These are phyloP conservation scores for Gerris lacustris DNA, from an alignment of 2,888 invertebrate species.

Conservation along the genomic window DNA sequence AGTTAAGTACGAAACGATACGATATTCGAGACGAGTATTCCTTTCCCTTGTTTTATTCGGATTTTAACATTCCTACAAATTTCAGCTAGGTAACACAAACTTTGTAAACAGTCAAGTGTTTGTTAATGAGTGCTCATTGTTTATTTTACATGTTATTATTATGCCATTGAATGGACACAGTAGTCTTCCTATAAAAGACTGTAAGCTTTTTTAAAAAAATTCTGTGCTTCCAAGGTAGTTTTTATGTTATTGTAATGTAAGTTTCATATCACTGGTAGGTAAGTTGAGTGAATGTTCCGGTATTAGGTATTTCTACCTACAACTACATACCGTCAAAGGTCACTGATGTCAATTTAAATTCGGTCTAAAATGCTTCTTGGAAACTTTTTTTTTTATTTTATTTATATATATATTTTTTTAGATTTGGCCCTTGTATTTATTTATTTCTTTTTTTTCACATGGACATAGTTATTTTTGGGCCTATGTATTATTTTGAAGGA, in stretches of 20 bases:
- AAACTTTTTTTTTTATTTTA: not conserved
- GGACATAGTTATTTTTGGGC: not conserved
- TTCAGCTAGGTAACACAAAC: too few relatives aligned
- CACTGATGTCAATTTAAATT: not conserved
- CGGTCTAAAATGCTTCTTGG: slow-evolving; percentile 2
- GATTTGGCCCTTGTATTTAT: not conserved
- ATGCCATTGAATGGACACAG: not conserved
- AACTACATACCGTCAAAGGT: too few relatives aligned
- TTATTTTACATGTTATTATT: not conserved
- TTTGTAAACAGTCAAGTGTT: not conserved
- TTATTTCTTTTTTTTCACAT: not conserved
- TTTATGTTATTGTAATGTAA: too few relatives aligned
- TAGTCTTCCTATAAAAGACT: slow-evolving; percentile 3
- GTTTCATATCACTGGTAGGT: too few relatives aligned
- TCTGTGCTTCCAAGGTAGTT: slow-evolving; percentile 1
- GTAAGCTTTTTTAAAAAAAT: not conserved
- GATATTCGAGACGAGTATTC: too few relatives aligned
- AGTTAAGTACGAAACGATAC: too few relatives aligned
- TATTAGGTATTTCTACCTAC: too few relatives aligned
- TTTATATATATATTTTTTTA: not conserved
- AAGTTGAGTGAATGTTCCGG: too few relatives aligned
- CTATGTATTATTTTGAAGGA: not conserved
- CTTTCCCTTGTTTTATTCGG: too few relatives aligned
- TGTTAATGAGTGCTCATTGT: not conserved
- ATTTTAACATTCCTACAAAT: too few relatives aligned